These are phyloP conservation scores for Lanistes nyassanus DNA, from an alignment of 1,140 invertebrate genomes.

Conservation along the genomic window DNA sequence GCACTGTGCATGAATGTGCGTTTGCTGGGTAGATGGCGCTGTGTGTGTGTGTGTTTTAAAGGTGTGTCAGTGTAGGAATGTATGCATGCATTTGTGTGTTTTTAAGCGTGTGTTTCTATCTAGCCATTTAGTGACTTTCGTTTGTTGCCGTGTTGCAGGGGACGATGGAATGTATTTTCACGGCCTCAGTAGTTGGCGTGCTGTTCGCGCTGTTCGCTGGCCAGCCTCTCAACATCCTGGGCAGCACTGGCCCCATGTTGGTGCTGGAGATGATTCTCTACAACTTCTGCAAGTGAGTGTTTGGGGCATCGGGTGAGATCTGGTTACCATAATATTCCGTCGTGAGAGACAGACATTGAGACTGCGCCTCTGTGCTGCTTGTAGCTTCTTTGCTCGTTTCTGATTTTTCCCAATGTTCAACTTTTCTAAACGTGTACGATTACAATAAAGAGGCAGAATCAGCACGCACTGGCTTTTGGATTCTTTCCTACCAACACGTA, in stretches of 20 bases:
- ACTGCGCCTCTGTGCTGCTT: no score
- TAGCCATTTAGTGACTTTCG: neutral
- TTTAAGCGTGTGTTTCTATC: neutral
- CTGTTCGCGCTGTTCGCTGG: constrained; percentile 74
- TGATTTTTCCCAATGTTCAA: no score
- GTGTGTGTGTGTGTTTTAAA: neutral
- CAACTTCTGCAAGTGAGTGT: constrained; percentile 88
- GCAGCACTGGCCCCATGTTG: constrained; percentile 63
- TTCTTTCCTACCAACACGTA: no score
- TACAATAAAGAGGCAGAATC: no score
- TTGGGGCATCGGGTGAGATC: no score
- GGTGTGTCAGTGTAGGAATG: neutral
- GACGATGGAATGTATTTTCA: constrained; percentile 97
- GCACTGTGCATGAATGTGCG: no score
- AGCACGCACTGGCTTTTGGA: no score
- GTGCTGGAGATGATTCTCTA: constrained; percentile 71
- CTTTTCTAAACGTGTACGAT: no score
- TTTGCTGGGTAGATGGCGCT: no score
- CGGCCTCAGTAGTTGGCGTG: constrained; percentile 94
- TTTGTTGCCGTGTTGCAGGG: constrained; percentile 70
- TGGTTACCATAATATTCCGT: no score
- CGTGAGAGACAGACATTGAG: no score
- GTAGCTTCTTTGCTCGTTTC: no score
- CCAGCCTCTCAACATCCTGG: constrained; percentile 90
- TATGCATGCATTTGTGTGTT: neutral